Percentiles rank a stretch among this genome's conserved stretches.
phyloP scores from a whole-genome alignment of 1,140 invertebrate genomes.

The Eumaeus atala region DNA sequence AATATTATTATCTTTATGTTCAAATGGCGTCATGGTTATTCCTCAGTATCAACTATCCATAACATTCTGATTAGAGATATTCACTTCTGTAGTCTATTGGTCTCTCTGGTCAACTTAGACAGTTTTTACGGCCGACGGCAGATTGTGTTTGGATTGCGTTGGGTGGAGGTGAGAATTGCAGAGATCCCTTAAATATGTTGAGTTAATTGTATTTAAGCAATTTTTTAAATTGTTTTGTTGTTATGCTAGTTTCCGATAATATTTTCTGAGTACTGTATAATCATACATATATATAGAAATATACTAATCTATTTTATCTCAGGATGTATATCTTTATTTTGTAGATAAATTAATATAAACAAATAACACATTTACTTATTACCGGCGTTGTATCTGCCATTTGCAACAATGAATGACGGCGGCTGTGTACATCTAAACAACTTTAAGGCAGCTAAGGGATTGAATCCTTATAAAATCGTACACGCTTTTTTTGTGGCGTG shows the following conservation, averaged over 20 bases:
- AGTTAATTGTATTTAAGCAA: too few species aligned
- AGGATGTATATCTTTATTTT: background rate
- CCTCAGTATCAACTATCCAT: too few species aligned
- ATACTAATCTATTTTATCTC: background rate
- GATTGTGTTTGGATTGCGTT: slow-evolving; percentile 2
- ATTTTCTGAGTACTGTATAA: background rate
- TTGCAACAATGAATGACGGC: slow-evolving; percentile 78
- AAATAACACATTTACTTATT: slow-evolving; percentile 15
- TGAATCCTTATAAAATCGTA: slow-evolving; percentile 83
- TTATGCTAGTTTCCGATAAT: background rate
- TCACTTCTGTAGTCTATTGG: too few species aligned
- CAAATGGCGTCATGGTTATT: too few species aligned
- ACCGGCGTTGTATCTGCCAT: slow-evolving; percentile 38
- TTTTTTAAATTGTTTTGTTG: background rate
- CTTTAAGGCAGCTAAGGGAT: slow-evolving; percentile 84
- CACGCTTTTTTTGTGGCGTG: slow-evolving; percentile 85
- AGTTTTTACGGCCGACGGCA: background rate
- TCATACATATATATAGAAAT: background rate
- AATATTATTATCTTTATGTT: too few species aligned
- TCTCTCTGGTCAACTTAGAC: too few species aligned
- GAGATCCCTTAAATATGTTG: too few species aligned
- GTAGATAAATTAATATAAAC: slow-evolving; percentile 4
- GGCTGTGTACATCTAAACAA: slow-evolving; percentile 85
- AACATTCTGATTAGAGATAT: too few species aligned
- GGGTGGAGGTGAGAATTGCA: background rate